phyloP scores from a whole-genome alignment of 2,888 invertebrate genomes.

The Eudemis profundana region DNA sequence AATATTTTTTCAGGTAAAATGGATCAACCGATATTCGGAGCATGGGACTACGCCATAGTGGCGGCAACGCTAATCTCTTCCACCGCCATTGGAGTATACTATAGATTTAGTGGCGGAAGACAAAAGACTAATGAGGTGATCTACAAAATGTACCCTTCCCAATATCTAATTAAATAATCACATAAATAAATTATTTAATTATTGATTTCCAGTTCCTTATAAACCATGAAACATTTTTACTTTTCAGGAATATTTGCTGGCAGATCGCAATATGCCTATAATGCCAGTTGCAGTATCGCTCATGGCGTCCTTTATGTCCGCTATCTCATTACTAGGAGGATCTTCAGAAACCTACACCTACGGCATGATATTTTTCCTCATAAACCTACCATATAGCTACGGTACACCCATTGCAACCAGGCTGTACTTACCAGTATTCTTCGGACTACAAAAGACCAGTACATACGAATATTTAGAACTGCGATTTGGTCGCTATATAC shows the following conservation, averaged over 20 bases:
- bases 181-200: no score
- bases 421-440: conserved; percentile 94
- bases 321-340: conserved; percentile 94
- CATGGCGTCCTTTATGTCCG: conserved; percentile 97
- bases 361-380: conserved; percentile 92
- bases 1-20: conserved; percentile 57
- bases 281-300: conserved; percentile 94
- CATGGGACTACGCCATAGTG: conserved; percentile 92
- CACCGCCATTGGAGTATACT: conserved; percentile 92
- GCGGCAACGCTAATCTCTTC: conserved; percentile 89
- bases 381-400: conserved; percentile 90
- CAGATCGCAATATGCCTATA: conserved; percentile 92
- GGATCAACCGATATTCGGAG: conserved; percentile 79
- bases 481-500: conserved; percentile 91
- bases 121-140: conserved; percentile 92
- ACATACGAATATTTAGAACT: conserved; percentile 97
- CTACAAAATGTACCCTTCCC: no score
- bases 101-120: conserved; percentile 93
- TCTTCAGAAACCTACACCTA: conserved; percentile 94
- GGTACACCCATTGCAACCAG: conserved; percentile 92
- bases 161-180: no score
- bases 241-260: conserved; percentile 91
- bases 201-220: no score
- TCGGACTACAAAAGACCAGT: conserved; percentile 92
- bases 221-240: no score